Evolutionary conservation across 2,113 vertebrate genomes (phyloP), one percentile per base, ranked within the genome.

Genomic region (Myrmecobius fasciatus): DNA sequence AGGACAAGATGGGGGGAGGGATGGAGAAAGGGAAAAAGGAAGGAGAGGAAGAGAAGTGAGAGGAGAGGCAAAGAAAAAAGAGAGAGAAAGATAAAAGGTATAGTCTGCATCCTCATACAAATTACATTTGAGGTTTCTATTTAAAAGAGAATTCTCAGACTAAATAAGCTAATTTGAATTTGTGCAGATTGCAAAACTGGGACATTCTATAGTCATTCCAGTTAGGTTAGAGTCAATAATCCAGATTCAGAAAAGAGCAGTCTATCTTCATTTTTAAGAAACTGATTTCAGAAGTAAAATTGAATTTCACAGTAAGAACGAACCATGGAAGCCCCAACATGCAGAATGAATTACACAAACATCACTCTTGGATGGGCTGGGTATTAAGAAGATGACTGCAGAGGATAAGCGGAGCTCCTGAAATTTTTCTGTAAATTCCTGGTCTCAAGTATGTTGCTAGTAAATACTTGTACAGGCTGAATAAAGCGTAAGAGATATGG

Each of bases 101-200:
- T 47, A 83, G 31, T 51, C 20, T 56, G 4, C 53, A 91, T 90
- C 52, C 28, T 95, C 48, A 90, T 89, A 54, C 7, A 92, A 92
- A 52, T 47, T 91, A 10, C 2, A 47, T 24, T 88, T 49, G 92
- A 52, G 92, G 28, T 52, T 49, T 95, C 95, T 93, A 52, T 95
- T 94, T 53, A 51, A 31, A 53, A 43, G 8, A 89, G 51, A 6
- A 8, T 51, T 49, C 52, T 96, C 10, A 91, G 83, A 12, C 51
- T 53, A 92, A 83, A 96, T 89, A 25, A 25, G 51, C 24, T 60
- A 53, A 91, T 11, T 96, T 51, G 90, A 47, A 93, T 53, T 96
- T 92, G 51, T 92, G 88, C 89, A 92, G 93, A 60, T 53, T 52
- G 26, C 89, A 95, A 94, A 83, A 51, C 9, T 92, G 83, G 46